Percentiles rank a stretch among this genome's conserved stretches.
Evolutionary conservation across 2,113 vertebrate genomes (phyloP).

Genomic region (Cryptomyrus ogoouensis): DNA sequence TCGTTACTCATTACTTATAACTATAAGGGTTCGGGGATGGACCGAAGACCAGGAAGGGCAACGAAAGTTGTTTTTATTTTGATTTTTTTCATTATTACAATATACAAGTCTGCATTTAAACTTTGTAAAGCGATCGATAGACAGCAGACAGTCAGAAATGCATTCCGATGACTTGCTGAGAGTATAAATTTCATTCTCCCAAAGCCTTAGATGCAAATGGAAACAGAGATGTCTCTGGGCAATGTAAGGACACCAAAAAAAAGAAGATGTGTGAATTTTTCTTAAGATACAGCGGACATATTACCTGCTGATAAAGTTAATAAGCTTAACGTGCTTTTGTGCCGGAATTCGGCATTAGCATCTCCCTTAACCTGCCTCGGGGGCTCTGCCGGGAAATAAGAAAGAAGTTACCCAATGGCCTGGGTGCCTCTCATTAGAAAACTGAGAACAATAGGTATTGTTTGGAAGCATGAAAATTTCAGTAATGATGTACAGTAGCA

Average conservation of each 20-base stretch:
- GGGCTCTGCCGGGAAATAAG: neutral
- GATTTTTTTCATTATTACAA: neutral
- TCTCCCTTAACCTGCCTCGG: neutral
- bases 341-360: neutral
- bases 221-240: neutral
- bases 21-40: neutral
- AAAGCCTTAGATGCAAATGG: neutral
- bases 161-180: neutral
- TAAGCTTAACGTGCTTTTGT: neutral
- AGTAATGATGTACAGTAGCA: conserved; percentile 17
- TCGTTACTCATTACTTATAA: neutral
- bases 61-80: neutral
- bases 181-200: neutral
- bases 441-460: neutral
- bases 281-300: neutral
- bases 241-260: neutral
- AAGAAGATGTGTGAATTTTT: neutral
- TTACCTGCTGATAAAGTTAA: neutral
- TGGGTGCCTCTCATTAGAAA: neutral
- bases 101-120: neutral
- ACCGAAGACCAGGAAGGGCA: neutral
- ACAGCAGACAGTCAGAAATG: neutral
- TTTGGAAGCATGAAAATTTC: conserved; percentile 1
- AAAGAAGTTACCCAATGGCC: neutral
- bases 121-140: neutral